Conservation (phyloP, 2,888 invertebrate species). For the Polyommatus iphigenia region DNA sequence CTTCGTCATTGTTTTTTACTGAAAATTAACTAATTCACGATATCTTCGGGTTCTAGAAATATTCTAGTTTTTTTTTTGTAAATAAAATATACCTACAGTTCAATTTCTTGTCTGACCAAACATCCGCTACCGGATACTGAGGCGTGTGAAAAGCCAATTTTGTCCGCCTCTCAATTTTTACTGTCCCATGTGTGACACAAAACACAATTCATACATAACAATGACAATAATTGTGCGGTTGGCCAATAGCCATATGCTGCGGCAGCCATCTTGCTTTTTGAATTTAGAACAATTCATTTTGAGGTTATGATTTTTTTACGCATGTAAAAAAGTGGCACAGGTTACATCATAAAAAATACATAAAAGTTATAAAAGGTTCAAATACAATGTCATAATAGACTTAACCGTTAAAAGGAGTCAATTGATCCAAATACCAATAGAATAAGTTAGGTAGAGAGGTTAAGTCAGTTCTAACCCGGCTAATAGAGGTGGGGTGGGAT, state of each 20-base stretch:
- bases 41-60: neutral
- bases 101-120: neutral
- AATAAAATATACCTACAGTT: neutral
- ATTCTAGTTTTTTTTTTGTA: neutral
- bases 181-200: conserved; percentile 30
- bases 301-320: neutral
- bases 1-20: neutral
- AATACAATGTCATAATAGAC: conserved; percentile 32
- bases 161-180: conserved; percentile 7
- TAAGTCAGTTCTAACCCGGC: conserved; percentile 66
- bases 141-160: conserved; percentile 18
- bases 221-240: conserved; percentile 48
- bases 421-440: conserved; percentile 55
- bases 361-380: neutral
- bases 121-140: neutral
- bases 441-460: conserved; percentile 56
- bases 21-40: neutral
- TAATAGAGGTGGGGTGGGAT: conserved; percentile 62
- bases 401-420: conserved; percentile 41
- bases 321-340: neutral
- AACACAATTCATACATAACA: conserved; percentile 36
- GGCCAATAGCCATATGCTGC: conserved; percentile 46
- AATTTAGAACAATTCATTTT: conserved; percentile 43
- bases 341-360: neutral
- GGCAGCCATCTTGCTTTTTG: conserved; percentile 47